Percentiles rank a stretch among this genome's conserved stretches.
Conservation (phyloP, 2,888 invertebrate species). For the Sphaerophoria rueppellii region DNA sequence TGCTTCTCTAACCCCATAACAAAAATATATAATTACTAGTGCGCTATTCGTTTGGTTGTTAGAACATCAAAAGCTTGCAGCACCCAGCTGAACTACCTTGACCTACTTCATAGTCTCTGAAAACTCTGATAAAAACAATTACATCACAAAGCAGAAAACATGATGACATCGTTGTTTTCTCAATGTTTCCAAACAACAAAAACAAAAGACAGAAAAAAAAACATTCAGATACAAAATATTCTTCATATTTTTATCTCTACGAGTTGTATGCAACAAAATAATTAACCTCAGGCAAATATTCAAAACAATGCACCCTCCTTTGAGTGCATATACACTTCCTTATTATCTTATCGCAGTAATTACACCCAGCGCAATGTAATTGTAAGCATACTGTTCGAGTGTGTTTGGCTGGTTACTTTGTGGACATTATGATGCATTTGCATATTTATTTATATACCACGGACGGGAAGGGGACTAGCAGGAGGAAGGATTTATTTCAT, state of each 20-base stretch:
- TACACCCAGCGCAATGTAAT: slow-evolving; percentile 48
- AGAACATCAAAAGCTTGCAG: slow-evolving; percentile 41
- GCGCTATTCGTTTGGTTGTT: neutral
- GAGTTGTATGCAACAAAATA: slow-evolving; percentile 66
- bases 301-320: slow-evolving; percentile 67
- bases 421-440: neutral
- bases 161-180: slow-evolving; percentile 49
- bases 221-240: slow-evolving; percentile 21
- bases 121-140: slow-evolving; percentile 57
- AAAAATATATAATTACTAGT: neutral
- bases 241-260: slow-evolving; percentile 35
- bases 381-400: slow-evolving; percentile 4
- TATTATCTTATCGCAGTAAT: slow-evolving; percentile 73
- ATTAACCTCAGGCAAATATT: slow-evolving; percentile 63
- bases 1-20: neutral
- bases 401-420: slow-evolving; percentile 5
- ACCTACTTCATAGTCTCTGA: slow-evolving; percentile 62
- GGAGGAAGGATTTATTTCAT: too few relatives aligned
- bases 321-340: slow-evolving; percentile 71
- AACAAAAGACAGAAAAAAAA: slow-evolving; percentile 32
- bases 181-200: slow-evolving; percentile 53
- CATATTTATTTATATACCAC: neutral
- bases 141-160: slow-evolving; percentile 49
- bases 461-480: too few relatives aligned
- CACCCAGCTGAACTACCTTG: slow-evolving; percentile 43